Evolutionary conservation across 2,113 vertebrate genomes (phyloP).

Genomic region (Podiceps cristatus): DNA sequence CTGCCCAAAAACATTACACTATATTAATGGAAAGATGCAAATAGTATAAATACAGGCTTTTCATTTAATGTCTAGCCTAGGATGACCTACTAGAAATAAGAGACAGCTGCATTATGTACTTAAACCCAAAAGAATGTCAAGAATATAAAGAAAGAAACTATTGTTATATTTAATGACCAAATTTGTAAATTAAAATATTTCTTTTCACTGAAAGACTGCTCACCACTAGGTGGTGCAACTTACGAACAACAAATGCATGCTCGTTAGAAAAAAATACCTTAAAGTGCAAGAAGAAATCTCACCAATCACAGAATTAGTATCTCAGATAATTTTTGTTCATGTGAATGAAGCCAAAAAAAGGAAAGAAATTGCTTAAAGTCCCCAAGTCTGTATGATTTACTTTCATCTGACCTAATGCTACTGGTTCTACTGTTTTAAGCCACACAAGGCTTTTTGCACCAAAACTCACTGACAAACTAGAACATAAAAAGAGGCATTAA

Average conservation of each 20-base stretch:
- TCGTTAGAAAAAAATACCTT: background rate
- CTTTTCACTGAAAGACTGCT: background rate
- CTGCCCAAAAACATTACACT: background rate
- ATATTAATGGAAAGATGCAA: background rate
- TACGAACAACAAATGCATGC: background rate
- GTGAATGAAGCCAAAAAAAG: background rate
- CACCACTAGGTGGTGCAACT: constrained; percentile 43
- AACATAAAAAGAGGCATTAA: background rate
- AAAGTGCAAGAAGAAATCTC: background rate
- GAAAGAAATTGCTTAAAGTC: background rate
- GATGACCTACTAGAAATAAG: background rate
- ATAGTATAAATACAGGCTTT: background rate
- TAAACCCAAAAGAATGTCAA: background rate
- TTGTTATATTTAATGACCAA: background rate
- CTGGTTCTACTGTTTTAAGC: background rate
- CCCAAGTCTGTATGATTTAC: background rate
- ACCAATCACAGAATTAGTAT: background rate
- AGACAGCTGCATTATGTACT: background rate
- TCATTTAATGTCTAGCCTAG: background rate
- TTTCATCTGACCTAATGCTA: background rate
- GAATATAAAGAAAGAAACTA: background rate
- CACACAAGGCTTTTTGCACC: background rate
- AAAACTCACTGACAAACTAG: background rate
- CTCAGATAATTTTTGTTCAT: background rate
- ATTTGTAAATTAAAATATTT: background rate